These are phyloP conservation scores for Zaprionus tsacasi DNA, from an alignment of 1,140 invertebrate species.

Conservation along the genomic window DNA sequence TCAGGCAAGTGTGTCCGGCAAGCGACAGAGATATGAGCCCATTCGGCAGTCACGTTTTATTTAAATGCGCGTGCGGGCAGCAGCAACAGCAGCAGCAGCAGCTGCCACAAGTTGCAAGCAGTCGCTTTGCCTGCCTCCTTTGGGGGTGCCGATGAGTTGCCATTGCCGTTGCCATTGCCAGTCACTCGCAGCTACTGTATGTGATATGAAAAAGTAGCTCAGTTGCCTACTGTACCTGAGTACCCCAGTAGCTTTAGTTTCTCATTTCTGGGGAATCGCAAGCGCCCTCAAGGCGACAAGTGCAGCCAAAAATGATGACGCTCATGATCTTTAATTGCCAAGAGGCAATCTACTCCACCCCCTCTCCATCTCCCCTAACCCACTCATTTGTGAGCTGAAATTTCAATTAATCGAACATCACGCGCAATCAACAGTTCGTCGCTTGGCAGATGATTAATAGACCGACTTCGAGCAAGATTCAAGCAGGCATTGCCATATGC, in stretches of 20 bases:
- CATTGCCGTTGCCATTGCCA: conserved; percentile 31
- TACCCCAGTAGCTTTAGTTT: background rate
- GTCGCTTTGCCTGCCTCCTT: conserved; percentile 19
- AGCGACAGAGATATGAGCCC: conserved; percentile 79
- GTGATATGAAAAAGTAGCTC: conserved; percentile 48
- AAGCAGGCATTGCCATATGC: conserved; percentile 11
- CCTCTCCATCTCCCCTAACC: background rate
- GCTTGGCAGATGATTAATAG: conserved; percentile 62
- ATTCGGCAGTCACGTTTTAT: conserved; percentile 83
- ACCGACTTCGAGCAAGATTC: conserved; percentile 5
- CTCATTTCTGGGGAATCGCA: background rate
- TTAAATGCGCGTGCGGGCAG: conserved; percentile 82
- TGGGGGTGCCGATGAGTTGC: conserved; percentile 56
- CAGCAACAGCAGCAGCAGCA: conserved; percentile 35
- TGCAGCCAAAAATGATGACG: conserved; percentile 63
- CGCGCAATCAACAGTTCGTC: conserved; percentile 70
- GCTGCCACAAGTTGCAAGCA: conserved; percentile 7
- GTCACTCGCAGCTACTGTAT: conserved; percentile 55
- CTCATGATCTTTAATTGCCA: conserved; percentile 64
- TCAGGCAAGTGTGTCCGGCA: conserved; percentile 77
- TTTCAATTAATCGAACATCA: conserved; percentile 76
- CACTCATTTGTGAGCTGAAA: conserved; percentile 53
- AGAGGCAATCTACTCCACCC: background rate
- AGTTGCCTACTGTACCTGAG: conserved; percentile 8
- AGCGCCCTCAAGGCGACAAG: conserved; percentile 58